Evolutionary conservation across 2,113 vertebrate genomes (phyloP).

Genomic region (Larimichthys crocea): DNA sequence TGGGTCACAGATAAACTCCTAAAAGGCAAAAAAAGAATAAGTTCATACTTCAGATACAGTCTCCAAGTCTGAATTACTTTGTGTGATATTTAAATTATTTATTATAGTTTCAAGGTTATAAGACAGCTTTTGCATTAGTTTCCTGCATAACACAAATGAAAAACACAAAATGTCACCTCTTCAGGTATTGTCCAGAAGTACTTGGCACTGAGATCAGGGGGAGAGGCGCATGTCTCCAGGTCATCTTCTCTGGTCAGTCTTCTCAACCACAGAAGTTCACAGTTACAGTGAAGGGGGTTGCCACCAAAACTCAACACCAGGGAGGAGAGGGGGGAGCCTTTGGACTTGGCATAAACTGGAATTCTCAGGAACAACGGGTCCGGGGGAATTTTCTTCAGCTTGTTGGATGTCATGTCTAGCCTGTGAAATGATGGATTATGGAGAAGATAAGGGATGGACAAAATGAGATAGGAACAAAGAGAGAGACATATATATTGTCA

Average conservation of each 20-base stretch:
- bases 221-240: conserved; percentile 94
- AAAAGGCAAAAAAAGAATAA: background rate
- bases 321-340: conserved; percentile 87
- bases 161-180: conserved; percentile 76
- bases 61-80: background rate
- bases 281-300: conserved; percentile 96
- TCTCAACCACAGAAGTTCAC: conserved; percentile 93
- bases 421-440: conserved; percentile 54
- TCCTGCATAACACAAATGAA: background rate
- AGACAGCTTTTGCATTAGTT: background rate
- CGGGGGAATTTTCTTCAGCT: conserved; percentile 95
- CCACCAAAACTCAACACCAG: conserved; percentile 94
- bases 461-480: background rate
- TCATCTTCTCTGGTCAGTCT: conserved; percentile 93
- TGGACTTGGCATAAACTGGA: conserved; percentile 91
- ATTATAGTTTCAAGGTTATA: background rate
- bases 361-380: conserved; percentile 94
- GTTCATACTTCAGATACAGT: background rate
- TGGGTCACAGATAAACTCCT: conserved; percentile 95
- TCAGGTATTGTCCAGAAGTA: conserved; percentile 97
- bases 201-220: conserved; percentile 88
- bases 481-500: background rate
- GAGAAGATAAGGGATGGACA: background rate
- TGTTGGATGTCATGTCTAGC: conserved; percentile 97
- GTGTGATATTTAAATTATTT: background rate